Percentiles rank a stretch among this genome's conserved stretches.
Conservation (phyloP, 2,113 vertebrate species). For the Spea multiplicata region DNA sequence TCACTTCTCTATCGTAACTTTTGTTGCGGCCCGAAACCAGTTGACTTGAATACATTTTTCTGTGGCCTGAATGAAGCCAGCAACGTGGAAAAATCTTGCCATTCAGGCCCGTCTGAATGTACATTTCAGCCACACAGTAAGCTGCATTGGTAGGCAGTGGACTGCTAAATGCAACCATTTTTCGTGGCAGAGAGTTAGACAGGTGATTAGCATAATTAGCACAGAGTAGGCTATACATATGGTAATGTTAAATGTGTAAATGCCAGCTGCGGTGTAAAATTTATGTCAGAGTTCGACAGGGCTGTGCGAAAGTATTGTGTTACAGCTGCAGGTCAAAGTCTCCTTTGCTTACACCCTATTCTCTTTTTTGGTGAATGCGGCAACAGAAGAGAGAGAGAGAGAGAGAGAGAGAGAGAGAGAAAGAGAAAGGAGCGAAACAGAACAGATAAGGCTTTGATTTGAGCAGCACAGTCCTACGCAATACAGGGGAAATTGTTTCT, state of each 20-base stretch:
- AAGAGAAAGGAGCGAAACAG: conserved; percentile 64
- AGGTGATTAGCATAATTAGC: conserved; percentile 99
- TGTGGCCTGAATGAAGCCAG: conserved; percentile 96
- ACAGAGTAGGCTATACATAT: conserved; percentile 96
- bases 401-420: too few relatives aligned
- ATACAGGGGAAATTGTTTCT: conserved; percentile 49
- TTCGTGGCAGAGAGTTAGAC: conserved; percentile 89
- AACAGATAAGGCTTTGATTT: conserved; percentile 78
- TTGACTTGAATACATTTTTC: conserved; percentile 93
- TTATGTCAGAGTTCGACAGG: conserved; percentile 90
- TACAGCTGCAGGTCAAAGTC: conserved; percentile 88
- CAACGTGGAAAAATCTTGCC: conserved; percentile 99
- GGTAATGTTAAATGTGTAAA: conserved; percentile 90
- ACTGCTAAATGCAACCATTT: conserved; percentile 99
- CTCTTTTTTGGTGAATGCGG: conserved; percentile 75
- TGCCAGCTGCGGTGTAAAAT: conserved; percentile 98
- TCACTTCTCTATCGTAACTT: conserved; percentile 80
- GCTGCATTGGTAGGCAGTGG: conserved; percentile 96
- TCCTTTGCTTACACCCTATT: conserved; percentile 73
- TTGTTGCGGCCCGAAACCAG: conserved; percentile 85
- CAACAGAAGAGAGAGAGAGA: conserved; percentile 71
- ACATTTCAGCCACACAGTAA: conserved; percentile 97
- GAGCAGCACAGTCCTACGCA: conserved; percentile 65
- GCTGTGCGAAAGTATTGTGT: conserved; percentile 83
- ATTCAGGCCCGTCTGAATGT: conserved; percentile 97